phyloP scores from a whole-genome alignment of 2,113 vertebrate genomes.

The Zosterops lateralis region DNA sequence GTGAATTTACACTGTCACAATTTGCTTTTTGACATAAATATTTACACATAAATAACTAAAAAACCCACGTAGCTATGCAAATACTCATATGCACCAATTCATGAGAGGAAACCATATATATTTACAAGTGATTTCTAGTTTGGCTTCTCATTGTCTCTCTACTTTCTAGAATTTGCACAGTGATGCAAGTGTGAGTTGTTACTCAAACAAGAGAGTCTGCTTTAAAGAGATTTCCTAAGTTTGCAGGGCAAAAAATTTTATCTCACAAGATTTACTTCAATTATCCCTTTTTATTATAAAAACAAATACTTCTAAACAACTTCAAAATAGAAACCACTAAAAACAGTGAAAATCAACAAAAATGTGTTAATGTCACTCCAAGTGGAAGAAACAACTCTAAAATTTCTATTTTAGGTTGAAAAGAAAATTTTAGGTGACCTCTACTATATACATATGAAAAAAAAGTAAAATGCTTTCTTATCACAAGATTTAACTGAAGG shows the following conservation, averaged over 20 bases:
- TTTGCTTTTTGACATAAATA: not conserved
- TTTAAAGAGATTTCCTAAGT: not conserved
- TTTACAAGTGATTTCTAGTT: not conserved
- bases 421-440: not conserved
- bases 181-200: not conserved
- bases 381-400: not conserved
- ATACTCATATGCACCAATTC: not conserved
- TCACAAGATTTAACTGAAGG: not conserved
- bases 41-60: not conserved
- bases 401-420: not conserved
- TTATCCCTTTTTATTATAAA: not conserved
- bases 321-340: not conserved
- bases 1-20: not conserved
- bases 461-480: not conserved
- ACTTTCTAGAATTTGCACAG: not conserved
- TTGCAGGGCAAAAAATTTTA: not conserved
- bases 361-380: not conserved
- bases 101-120: not conserved
- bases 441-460: not conserved
- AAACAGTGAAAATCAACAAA: not conserved
- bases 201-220: not conserved
- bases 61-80: not conserved
- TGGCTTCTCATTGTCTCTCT: not conserved
- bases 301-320: not conserved
- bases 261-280: not conserved